These are phyloP conservation scores for Stratiolaelaps scimitus DNA, from an alignment of 1,140 invertebrate species.

Conservation along the genomic window DNA sequence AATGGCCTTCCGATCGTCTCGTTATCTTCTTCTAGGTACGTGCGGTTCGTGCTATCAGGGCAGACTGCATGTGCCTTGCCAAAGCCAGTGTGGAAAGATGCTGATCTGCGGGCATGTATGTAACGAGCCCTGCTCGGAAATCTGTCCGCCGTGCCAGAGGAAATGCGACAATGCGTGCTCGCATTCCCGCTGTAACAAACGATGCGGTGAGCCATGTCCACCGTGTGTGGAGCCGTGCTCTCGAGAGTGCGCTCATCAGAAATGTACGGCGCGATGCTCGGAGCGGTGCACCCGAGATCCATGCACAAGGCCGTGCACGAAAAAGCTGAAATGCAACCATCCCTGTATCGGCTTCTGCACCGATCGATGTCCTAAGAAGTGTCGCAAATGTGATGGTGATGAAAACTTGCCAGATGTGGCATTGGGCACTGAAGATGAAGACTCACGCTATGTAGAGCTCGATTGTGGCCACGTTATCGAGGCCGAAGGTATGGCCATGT, in stretches of 20 bases:
- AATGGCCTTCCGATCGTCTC: no score
- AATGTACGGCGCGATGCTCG: slow-evolving; percentile 48
- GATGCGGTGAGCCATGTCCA: slow-evolving; percentile 35
- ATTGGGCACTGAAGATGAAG: slow-evolving; percentile 43
- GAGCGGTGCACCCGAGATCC: slow-evolving; percentile 48
- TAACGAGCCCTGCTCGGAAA: slow-evolving; percentile 34
- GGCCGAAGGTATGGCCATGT: slow-evolving; percentile 45
- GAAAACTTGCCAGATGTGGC: slow-evolving; percentile 49
- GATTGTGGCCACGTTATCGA: slow-evolving; percentile 54
- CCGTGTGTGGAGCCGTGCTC: slow-evolving; percentile 33
- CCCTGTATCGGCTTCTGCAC: slow-evolving; percentile 54
- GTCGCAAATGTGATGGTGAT: slow-evolving; percentile 40
- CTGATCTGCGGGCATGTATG: slow-evolving; percentile 43
- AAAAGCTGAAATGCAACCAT: slow-evolving; percentile 52
- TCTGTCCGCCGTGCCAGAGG: slow-evolving; percentile 37
- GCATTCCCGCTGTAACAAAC: slow-evolving; percentile 32
- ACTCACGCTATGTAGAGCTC: slow-evolving; percentile 46
- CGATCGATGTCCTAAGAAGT: slow-evolving; percentile 48
- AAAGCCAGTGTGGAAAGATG: slow-evolving; percentile 37
- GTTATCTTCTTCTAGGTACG: background rate
- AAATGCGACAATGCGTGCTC: slow-evolving; percentile 35
- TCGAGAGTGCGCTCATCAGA: slow-evolving; percentile 46
- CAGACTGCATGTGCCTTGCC: slow-evolving; percentile 47
- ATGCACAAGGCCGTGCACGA: slow-evolving; percentile 46
- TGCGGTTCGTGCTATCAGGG: slow-evolving; percentile 34